A percentile compares a stretch with the other conserved stretches of the same genome.
Evolutionary conservation across 2,888 invertebrate genomes (phyloP).

Genomic region (Sturmia bella): DNA sequence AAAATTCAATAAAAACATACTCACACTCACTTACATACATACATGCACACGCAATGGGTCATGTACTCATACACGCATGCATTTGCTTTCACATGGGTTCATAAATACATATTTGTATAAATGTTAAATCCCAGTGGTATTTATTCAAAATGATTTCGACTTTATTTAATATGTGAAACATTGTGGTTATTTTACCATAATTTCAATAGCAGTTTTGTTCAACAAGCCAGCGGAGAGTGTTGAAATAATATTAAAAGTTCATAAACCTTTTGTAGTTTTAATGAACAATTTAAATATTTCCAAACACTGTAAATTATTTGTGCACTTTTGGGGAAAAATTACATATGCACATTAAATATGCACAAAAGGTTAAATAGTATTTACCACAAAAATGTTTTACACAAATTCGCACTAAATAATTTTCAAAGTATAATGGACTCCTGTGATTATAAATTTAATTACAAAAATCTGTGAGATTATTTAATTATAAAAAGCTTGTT

Average conservation of each 20-base stretch:
- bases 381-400: slow-evolving; percentile 31
- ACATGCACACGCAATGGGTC: background rate
- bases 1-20: slow-evolving; percentile 4
- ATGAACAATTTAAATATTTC: background rate
- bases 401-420: slow-evolving; percentile 1
- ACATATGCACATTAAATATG: background rate
- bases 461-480: slow-evolving; percentile 14
- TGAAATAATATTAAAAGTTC: background rate
- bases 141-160: slow-evolving; percentile 9
- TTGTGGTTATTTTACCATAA: slow-evolving; percentile 22
- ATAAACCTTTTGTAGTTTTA: slow-evolving; percentile 7
- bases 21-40: background rate
- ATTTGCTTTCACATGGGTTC: background rate
- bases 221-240: background rate
- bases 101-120: background rate
- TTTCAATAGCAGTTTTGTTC: background rate
- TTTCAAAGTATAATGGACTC: slow-evolving; percentile 3
- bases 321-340: background rate
- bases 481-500: slow-evolving; percentile 1
- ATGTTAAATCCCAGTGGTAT: slow-evolving; percentile 8
- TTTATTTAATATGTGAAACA: slow-evolving; percentile 15
- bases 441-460: slow-evolving; percentile 23
- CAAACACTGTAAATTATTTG: slow-evolving; percentile 4
- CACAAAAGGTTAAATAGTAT: slow-evolving; percentile 28
- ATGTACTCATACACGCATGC: background rate